phyloP scores from a whole-genome alignment of 2,888 invertebrate genomes.

The Caenorhabditis sp. region DNA sequence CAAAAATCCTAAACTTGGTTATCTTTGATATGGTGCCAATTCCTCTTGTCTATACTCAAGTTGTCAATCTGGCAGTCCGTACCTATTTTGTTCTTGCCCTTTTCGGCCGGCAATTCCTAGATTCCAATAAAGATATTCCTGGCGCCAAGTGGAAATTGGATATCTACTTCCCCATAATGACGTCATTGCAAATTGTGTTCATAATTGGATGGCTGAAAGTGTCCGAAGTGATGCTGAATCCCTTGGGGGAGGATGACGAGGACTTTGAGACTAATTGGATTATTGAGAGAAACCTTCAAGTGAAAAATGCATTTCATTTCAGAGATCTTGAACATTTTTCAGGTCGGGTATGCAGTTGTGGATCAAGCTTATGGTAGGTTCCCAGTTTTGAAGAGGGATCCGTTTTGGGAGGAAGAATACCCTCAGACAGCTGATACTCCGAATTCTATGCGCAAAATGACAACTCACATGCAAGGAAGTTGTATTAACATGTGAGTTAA shows the following conservation, averaged over 20 bases:
- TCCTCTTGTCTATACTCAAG: constrained; percentile 69
- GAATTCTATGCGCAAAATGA: neutral
- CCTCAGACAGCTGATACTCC: constrained; percentile 56
- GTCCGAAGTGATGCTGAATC: constrained; percentile 80
- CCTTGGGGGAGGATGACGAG: constrained; percentile 78
- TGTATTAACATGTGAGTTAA: constrained; percentile 50
- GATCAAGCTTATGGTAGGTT: constrained; percentile 77
- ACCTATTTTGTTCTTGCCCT: constrained; percentile 78
- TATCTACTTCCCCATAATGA: constrained; percentile 76
- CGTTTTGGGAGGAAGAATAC: constrained; percentile 67
- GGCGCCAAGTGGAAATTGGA: constrained; percentile 69
- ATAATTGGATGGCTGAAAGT: constrained; percentile 81
- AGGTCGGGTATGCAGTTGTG: constrained; percentile 77
- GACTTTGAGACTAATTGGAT: constrained; percentile 81
- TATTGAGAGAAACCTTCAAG: constrained; percentile 78
- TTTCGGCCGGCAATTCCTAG: constrained; percentile 77
- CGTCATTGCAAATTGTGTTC: constrained; percentile 79
- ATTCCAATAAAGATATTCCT: constrained; percentile 53
- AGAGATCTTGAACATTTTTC: too few species aligned
- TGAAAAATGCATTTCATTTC: too few species aligned
- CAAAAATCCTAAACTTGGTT: constrained; percentile 74
- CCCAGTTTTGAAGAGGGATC: constrained; percentile 72
- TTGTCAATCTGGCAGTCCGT: constrained; percentile 77
- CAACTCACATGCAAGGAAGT: constrained; percentile 53
- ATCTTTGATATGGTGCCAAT: constrained; percentile 79